Percentiles rank a stretch among this genome's conserved stretches.
Evolutionary conservation across 2,888 invertebrate species (phyloP).

Genomic region (Tachina lurida): DNA sequence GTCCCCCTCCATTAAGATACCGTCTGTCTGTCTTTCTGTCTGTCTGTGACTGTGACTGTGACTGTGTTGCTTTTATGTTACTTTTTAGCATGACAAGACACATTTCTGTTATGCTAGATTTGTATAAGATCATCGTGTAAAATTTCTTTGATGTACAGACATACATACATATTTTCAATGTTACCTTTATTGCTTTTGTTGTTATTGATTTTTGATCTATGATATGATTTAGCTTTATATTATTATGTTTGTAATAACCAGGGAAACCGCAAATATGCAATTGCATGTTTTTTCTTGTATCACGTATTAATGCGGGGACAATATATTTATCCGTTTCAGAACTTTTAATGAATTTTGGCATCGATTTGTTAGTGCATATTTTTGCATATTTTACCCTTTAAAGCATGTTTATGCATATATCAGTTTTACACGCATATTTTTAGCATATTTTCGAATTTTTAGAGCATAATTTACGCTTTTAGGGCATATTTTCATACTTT

Average conservation of each 20-base stretch:
- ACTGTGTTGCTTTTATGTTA: neutral
- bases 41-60: neutral
- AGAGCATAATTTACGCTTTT: no score
- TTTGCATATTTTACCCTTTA: no score
- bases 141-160: slow-evolving; percentile 29
- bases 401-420: no score
- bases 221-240: slow-evolving; percentile 38
- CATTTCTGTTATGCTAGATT: slow-evolving; percentile 22
- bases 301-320: no score
- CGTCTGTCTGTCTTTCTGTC: slow-evolving; percentile 32
- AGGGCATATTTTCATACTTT: no score
- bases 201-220: slow-evolving; percentile 66
- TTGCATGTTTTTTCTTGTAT: no score
- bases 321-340: no score
- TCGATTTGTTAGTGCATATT: no score
- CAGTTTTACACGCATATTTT: no score
- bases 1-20: slow-evolving; percentile 34
- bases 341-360: no score
- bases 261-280: no score
- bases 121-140: slow-evolving; percentile 42
- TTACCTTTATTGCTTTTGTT: slow-evolving; percentile 26
- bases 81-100: slow-evolving; percentile 65
- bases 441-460: no score
- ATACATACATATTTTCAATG: slow-evolving; percentile 4
- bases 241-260: slow-evolving; percentile 39